phyloP scores from a whole-genome alignment of 2,797 vertebrate species.

The Columba guinea region DNA sequence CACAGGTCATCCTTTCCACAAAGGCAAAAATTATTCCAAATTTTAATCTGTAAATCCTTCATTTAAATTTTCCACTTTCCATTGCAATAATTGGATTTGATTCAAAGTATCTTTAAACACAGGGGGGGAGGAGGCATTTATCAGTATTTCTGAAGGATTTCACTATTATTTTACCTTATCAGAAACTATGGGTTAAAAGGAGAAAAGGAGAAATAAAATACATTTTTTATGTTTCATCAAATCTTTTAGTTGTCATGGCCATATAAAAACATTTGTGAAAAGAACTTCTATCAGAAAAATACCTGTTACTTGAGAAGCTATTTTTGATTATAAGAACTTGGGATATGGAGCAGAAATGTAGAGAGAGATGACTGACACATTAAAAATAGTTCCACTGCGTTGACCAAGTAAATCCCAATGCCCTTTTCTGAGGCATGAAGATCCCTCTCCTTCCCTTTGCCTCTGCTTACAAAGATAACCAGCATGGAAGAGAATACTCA shows the following conservation, averaged over 20 bases:
- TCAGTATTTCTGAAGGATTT: neutral
- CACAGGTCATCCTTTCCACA: neutral
- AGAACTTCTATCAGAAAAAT: neutral
- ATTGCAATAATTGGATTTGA: neutral
- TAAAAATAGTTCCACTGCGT: neutral
- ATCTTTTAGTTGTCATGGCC: neutral
- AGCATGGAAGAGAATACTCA: accelerated
- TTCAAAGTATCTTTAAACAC: neutral
- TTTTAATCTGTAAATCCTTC: neutral
- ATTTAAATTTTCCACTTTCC: neutral
- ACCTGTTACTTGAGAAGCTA: neutral
- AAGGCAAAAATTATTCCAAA: neutral
- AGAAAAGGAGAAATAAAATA: neutral
- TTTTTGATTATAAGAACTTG: neutral
- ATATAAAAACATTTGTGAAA: neutral
- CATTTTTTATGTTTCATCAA: neutral
- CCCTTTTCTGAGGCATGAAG: neutral
- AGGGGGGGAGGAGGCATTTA: neutral
- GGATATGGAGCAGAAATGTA: neutral
- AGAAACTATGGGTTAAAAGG: neutral
- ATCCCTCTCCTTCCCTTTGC: accelerated
- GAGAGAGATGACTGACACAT: neutral
- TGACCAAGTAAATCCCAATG: neutral
- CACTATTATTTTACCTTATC: neutral
- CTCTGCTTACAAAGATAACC: neutral